These are phyloP conservation scores for Drosophila equinoxialis DNA, from an alignment of 1,140 invertebrate genomes.

Conservation along the genomic window DNA sequence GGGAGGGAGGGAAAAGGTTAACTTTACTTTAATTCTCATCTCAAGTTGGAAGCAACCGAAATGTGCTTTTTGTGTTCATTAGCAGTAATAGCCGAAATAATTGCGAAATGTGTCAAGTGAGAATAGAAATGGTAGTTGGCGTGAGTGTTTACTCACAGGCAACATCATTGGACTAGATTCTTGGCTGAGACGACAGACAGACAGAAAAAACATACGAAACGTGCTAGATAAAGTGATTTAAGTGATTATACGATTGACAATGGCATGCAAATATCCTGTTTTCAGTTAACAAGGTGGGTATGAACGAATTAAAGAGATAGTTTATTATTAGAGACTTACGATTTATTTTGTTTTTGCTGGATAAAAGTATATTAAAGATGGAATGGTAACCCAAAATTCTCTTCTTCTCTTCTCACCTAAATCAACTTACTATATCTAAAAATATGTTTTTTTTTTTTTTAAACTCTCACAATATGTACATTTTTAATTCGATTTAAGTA, in stretches of 20 bases:
- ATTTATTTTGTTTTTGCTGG: too few relatives aligned
- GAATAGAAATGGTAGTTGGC: constrained; percentile 7
- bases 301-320: neutral
- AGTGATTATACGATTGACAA: constrained; percentile 7
- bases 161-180: neutral
- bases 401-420: too few relatives aligned
- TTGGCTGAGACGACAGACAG: neutral
- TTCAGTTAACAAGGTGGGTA: neutral
- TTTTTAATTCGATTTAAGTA: too few relatives aligned
- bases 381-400: too few relatives aligned
- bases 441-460: too few relatives aligned
- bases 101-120: constrained; percentile 11
- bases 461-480: too few relatives aligned
- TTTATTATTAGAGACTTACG: too few relatives aligned
- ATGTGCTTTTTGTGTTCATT: constrained; percentile 14
- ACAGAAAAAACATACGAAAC: neutral
- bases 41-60: neutral
- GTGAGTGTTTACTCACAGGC: neutral
- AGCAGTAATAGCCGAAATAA: constrained; percentile 4
- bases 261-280: neutral
- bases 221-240: constrained; percentile 3
- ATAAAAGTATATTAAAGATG: too few relatives aligned
- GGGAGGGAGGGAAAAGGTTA: constrained; percentile 2
- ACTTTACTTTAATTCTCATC: constrained; percentile 41
- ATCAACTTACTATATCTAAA: too few relatives aligned